Percentiles rank a stretch among this genome's conserved stretches.
Evolutionary conservation across 2,888 invertebrate genomes (phyloP).

Genomic region (Oasisia sp.): DNA sequence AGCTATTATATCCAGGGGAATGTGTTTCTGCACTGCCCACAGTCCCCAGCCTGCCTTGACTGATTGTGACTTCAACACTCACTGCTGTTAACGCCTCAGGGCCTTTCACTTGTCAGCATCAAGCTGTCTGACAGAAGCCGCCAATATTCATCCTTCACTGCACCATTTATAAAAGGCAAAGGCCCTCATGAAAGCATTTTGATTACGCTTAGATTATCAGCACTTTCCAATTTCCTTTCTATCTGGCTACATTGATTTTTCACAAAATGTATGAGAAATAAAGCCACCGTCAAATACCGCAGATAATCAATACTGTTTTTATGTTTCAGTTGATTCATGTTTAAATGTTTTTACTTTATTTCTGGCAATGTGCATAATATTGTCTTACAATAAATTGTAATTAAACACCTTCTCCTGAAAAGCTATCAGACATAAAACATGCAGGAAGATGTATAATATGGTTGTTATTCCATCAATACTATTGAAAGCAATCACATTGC

Average conservation of each 20-base stretch:
- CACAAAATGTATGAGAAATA: not conserved
- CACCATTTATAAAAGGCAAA: not conserved
- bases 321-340: not conserved
- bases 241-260: not conserved
- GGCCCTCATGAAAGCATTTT: not conserved
- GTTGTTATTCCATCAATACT: not conserved
- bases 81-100: not conserved
- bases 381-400: not conserved
- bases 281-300: not conserved
- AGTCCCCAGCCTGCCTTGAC: not conserved
- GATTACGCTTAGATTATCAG: not conserved
- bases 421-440: not conserved
- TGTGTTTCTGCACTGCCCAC: not conserved
- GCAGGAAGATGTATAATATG: not conserved
- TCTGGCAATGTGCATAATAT: not conserved
- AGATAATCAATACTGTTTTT: not conserved
- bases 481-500: not conserved
- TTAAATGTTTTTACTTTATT: not conserved
- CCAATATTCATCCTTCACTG: not conserved
- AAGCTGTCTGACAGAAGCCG: not conserved
- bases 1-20: not conserved
- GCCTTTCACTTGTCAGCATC: not conserved
- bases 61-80: not conserved
- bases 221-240: not conserved
- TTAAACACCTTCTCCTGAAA: too few relatives aligned